These are phyloP conservation scores for Manis pentadactyla DNA, from an alignment of 2,797 vertebrate genomes.

Conservation along the genomic window DNA sequence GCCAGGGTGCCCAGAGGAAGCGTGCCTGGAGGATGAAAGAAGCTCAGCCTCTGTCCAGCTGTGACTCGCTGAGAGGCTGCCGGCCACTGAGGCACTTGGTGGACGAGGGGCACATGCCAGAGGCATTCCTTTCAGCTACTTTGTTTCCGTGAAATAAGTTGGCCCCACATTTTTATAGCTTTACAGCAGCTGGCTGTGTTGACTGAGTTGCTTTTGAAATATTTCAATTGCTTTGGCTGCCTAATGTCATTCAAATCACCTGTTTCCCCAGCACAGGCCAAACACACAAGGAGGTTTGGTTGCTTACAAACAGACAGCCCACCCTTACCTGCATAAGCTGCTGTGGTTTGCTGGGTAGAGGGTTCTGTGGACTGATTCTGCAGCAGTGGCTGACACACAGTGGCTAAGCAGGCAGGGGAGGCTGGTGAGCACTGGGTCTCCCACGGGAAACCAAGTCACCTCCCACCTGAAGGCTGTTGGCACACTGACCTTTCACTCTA, in stretches of 20 bases:
- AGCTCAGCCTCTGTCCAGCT: too few relatives aligned
- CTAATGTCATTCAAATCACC: not conserved
- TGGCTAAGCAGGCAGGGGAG: accelerated
- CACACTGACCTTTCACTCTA: not conserved
- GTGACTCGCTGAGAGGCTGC: too few relatives aligned
- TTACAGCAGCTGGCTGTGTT: too few relatives aligned
- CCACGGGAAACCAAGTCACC: not conserved
- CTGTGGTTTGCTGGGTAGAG: not conserved
- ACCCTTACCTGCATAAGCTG: not conserved
- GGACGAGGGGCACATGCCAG: too few relatives aligned
- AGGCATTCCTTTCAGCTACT: not conserved
- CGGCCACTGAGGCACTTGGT: too few relatives aligned
- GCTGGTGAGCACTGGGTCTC: accelerated
- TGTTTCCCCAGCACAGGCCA: not conserved
- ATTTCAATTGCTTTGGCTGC: not conserved
- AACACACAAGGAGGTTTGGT: not conserved
- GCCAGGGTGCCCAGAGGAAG: not conserved
- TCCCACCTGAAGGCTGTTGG: accelerated
- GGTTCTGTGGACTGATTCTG: accelerated
- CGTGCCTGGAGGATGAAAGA: too few relatives aligned
- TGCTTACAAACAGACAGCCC: not conserved
- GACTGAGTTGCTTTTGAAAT: not conserved
- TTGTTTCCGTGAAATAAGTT: not conserved
- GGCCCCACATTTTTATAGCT: not conserved
- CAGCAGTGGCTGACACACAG: accelerated